Conservation (phyloP, 1,140 invertebrate genomes). For the Heliothis subflexa region DNA sequence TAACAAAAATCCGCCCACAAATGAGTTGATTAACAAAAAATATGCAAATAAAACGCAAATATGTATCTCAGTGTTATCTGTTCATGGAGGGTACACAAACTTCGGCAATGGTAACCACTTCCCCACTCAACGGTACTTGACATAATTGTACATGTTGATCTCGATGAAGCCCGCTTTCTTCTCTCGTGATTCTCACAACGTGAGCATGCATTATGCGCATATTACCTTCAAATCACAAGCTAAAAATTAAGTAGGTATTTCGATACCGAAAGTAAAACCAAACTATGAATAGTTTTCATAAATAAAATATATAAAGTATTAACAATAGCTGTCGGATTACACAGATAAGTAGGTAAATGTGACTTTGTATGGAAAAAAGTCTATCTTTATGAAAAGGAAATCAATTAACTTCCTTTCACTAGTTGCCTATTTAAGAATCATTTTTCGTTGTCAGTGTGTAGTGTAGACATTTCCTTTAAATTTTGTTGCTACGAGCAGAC, state of each 20-base stretch:
- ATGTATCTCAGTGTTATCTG: conserved; percentile 55
- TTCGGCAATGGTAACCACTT: conserved; percentile 53
- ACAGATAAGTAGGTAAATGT: conserved; percentile 43
- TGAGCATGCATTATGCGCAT: conserved; percentile 9
- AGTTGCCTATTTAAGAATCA: conserved; percentile 33
- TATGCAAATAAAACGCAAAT: conserved; percentile 61
- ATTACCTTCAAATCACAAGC: conserved; percentile 5
- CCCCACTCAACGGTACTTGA: conserved; percentile 64
- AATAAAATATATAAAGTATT: conserved; percentile 16
- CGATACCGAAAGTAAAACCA: conserved; percentile 40
- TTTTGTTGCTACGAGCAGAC: conserved; percentile 52
- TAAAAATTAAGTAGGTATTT: conserved; percentile 28
- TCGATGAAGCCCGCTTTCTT: conserved; percentile 22
- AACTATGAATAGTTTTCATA: conserved; percentile 30
- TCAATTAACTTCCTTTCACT: conserved; percentile 47
- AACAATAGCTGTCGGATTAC: conserved; percentile 27
- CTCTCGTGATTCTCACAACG: conserved; percentile 17
- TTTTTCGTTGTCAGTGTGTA: conserved; percentile 26
- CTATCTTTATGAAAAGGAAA: conserved; percentile 41
- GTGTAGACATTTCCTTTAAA: conserved; percentile 49
- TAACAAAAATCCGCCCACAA: conserved; percentile 22
- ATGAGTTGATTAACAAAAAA: conserved; percentile 58
- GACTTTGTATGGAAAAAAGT: not conserved
- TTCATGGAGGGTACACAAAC: conserved; percentile 59
- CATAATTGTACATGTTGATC: conserved; percentile 51